Conservation (phyloP, 37 sponge, comb jelly and placozoan genomes). For the Diacarnus erythraeanus region DNA sequence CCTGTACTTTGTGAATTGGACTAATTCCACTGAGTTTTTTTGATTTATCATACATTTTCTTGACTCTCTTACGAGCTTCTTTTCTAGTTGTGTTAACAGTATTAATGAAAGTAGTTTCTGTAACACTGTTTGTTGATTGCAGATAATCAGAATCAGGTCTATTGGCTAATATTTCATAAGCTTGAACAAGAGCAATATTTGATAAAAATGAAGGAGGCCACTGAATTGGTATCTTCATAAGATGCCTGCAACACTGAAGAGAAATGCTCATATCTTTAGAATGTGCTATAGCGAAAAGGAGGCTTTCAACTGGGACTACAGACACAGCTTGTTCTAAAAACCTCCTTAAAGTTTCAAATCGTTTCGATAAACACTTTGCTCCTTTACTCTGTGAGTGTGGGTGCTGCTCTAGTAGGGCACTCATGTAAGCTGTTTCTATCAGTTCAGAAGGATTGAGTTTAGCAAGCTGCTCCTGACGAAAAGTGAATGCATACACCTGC, state of each 20-base stretch:
- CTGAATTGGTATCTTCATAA: background rate
- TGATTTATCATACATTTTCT: background rate
- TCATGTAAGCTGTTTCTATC: slow-evolving; percentile 40
- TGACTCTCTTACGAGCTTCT: background rate
- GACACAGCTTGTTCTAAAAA: slow-evolving; percentile 51
- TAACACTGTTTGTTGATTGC: background rate
- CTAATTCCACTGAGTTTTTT: background rate
- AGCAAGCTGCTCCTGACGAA: slow-evolving; percentile 60
- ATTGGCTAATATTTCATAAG: background rate
- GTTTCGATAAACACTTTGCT: slow-evolving; percentile 1
- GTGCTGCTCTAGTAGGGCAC: slow-evolving; percentile 60
- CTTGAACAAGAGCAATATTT: background rate
- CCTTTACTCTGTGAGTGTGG: background rate
- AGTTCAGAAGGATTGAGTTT: slow-evolving; percentile 48
- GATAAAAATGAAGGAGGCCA: slow-evolving; percentile 25
- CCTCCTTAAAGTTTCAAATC: background rate
- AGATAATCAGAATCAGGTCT: background rate
- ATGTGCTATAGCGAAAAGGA: slow-evolving; percentile 41
- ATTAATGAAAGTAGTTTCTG: no score
- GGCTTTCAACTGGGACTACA: slow-evolving; percentile 60
- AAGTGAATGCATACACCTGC: slow-evolving; percentile 18
- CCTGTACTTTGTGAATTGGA: no score
- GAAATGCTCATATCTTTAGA: background rate
- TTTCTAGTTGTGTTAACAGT: background rate
- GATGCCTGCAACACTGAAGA: slow-evolving; percentile 11